A percentile compares a stretch with the other conserved stretches of the same genome.
These are phyloP conservation scores for Drosophila fungiperda DNA, from an alignment of 2,888 invertebrate species.

Conservation along the genomic window DNA sequence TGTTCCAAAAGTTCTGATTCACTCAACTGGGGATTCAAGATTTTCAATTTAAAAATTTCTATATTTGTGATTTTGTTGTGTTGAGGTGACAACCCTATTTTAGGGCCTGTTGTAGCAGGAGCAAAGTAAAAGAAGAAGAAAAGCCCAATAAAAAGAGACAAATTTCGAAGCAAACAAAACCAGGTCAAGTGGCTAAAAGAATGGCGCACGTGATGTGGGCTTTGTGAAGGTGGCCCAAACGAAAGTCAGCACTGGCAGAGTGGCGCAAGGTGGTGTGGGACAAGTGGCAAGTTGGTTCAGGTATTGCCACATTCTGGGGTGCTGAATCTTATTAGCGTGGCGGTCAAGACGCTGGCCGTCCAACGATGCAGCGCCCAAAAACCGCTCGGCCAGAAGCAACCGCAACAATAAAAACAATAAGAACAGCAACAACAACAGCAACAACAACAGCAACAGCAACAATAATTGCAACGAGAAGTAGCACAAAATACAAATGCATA, in stretches of 20 bases:
- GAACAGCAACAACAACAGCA: constrained; percentile 26
- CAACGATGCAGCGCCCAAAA: constrained; percentile 12
- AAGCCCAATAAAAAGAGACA: constrained; percentile 17
- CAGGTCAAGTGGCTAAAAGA: constrained; percentile 69
- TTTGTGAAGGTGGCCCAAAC: not conserved
- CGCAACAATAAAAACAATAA: constrained; percentile 21
- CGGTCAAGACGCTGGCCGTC: constrained; percentile 61
- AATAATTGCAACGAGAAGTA: constrained; percentile 2
- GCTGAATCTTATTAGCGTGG: constrained; percentile 70
- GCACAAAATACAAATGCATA: constrained; percentile 11
- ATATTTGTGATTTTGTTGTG: not conserved
- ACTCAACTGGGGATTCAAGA: not conserved
- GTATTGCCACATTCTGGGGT: not conserved
- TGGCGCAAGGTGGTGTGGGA: not conserved
- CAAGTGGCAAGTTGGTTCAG: not conserved
- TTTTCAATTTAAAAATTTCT: not conserved
- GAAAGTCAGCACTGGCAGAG: not conserved
- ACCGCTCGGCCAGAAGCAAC: constrained; percentile 40
- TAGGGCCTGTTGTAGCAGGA: not conserved
- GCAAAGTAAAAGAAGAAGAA: constrained; percentile 7
- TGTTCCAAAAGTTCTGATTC: not conserved
- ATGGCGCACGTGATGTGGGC: constrained; percentile 50
- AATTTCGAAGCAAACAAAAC: constrained; percentile 54
- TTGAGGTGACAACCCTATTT: not conserved
- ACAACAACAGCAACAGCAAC: constrained; percentile 4